Conservation (phyloP, 2,797 vertebrate genomes). For the Hipposideros larvatus region DNA sequence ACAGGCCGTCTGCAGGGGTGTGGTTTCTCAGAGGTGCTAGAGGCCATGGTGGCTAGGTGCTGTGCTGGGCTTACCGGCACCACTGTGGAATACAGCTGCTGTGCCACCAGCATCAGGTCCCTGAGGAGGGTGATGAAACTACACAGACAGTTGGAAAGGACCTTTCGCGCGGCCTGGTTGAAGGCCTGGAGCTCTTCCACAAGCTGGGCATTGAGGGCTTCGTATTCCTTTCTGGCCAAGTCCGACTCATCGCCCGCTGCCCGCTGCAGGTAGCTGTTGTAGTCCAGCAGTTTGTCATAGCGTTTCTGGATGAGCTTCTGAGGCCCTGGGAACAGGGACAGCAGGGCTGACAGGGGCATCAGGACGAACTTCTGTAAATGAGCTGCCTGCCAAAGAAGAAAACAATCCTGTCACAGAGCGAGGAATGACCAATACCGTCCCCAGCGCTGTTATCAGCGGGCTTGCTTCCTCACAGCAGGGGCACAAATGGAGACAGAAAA, state of each 20-base stretch:
- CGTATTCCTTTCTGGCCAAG: constrained; percentile 93
- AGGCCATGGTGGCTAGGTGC: background rate
- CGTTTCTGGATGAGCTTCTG: constrained; percentile 99
- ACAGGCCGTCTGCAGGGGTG: background rate
- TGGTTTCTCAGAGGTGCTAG: background rate
- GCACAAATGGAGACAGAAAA: background rate
- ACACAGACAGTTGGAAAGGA: constrained; percentile 93
- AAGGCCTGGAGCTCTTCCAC: constrained; percentile 96
- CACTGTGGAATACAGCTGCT: constrained; percentile 84
- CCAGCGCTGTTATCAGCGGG: background rate
- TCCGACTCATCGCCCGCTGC: constrained; percentile 91
- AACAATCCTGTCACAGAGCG: background rate
- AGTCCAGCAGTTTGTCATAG: constrained; percentile 97
- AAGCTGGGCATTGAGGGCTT: constrained; percentile 96
- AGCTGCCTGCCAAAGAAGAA: constrained; percentile 88
- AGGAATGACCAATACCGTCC: background rate
- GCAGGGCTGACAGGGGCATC: constrained; percentile 92
- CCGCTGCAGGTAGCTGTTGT: constrained; percentile 92
- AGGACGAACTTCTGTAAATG: constrained; percentile 92
- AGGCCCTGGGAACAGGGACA: constrained; percentile 94
- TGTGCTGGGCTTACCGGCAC: constrained; percentile 89
- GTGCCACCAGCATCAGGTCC: constrained; percentile 87
- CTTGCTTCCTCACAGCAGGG: background rate
- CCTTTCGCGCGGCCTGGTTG: constrained; percentile 91
- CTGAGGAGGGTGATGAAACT: constrained; percentile 90